Percentiles rank a stretch among this genome's conserved stretches.
Evolutionary conservation across 2,888 invertebrate species (phyloP).

Genomic region (Diloba caeruleocephala): DNA sequence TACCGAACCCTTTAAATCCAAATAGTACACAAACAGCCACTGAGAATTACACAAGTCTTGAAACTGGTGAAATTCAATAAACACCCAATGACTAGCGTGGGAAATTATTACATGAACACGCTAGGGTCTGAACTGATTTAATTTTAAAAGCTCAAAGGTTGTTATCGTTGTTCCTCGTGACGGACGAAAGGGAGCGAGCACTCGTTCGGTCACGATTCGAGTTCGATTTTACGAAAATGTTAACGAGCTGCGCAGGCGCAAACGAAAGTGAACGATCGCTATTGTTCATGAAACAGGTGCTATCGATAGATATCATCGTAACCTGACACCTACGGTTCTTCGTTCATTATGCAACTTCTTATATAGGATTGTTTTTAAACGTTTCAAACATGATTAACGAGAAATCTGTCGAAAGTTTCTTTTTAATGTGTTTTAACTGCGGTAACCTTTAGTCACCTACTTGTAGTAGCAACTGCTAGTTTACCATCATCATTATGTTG

Average conservation of each 20-base stretch:
- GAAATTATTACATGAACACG: conserved; percentile 49
- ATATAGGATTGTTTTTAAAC: conserved; percentile 32
- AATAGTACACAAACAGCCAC: too few relatives aligned
- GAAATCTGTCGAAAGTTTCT: conserved; percentile 38
- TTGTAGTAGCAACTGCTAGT: conserved; percentile 17
- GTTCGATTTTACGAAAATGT: conserved; percentile 80
- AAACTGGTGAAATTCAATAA: conserved; percentile 30
- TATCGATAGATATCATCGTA: conserved; percentile 65
- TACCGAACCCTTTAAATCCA: too few relatives aligned
- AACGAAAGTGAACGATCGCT: conserved; percentile 78
- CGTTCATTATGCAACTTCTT: conserved; percentile 51
- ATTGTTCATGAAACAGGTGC: conserved; percentile 82
- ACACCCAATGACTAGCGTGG: conserved; percentile 34
- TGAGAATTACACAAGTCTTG: too few relatives aligned
- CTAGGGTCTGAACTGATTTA: conserved; percentile 49
- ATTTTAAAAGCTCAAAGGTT: conserved; percentile 52
- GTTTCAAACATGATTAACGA: conserved; percentile 27
- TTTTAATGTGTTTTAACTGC: too few relatives aligned
- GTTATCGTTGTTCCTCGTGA: conserved; percentile 69
- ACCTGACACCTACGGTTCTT: conserved; percentile 57
- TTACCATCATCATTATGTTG: conserved; percentile 28
- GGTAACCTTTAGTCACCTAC: conserved; percentile 34
- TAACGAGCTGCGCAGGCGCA: conserved; percentile 73
- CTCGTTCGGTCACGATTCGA: conserved; percentile 78
- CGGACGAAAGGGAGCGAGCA: conserved; percentile 77